Conservation (phyloP, 2,113 vertebrate genomes). For the Pachypanchax playfairii region DNA sequence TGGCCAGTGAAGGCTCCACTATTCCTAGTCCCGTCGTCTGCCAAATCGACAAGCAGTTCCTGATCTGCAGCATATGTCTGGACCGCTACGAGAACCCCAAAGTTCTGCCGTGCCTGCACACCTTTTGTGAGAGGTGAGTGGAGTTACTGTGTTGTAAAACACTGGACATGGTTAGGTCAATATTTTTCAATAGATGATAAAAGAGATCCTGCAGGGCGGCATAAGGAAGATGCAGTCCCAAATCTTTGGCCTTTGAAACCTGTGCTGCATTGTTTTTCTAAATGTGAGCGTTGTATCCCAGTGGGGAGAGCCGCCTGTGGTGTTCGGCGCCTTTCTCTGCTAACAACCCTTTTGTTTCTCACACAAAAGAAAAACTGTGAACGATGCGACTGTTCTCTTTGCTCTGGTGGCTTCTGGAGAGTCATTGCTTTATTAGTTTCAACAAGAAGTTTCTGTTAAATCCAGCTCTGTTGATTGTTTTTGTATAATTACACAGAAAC, state of each 20-base stretch:
- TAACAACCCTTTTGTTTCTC: conserved; percentile 42
- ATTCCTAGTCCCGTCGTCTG: conserved; percentile 96
- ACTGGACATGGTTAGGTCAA: too few relatives aligned
- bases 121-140: conserved; percentile 79
- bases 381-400: conserved; percentile 16
- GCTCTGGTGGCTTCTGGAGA: conserved; percentile 38
- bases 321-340: conserved; percentile 20
- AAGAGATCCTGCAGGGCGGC: too few relatives aligned
- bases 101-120: conserved; percentile 97
- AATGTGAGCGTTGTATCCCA: not conserved
- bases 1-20: conserved; percentile 95
- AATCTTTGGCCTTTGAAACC: not conserved
- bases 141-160: not conserved
- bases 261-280: not conserved
- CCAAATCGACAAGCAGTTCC: conserved; percentile 99
- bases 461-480: not conserved
- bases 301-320: not conserved
- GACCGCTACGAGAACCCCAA: conserved; percentile 98
- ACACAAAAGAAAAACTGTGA: conserved; percentile 43
- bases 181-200: too few relatives aligned
- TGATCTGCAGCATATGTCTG: conserved; percentile 99
- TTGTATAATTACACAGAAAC: too few relatives aligned
- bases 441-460: not conserved
- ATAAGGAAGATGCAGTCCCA: too few relatives aligned
- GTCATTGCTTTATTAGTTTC: conserved; percentile 3